A percentile compares a stretch with the other conserved stretches of the same genome.
Conservation (phyloP, 2,113 vertebrate genomes). For the Aplodontia rufa region DNA sequence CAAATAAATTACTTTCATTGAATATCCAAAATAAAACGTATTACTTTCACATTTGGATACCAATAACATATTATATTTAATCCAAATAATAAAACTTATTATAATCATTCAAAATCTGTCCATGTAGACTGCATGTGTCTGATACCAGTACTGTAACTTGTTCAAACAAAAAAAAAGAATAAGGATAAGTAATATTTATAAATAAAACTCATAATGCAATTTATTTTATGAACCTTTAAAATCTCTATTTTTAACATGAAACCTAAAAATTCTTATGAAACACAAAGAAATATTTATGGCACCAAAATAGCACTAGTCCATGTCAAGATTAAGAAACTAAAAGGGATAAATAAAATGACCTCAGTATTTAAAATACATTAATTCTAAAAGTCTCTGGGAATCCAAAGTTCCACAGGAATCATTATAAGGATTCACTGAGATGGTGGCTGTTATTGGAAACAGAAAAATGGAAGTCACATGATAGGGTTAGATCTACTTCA, state of each 20-base stretch:
- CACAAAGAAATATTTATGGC: neutral
- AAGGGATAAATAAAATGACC: neutral
- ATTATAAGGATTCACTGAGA: neutral
- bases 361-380: neutral
- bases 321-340: neutral
- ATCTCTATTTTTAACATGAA: neutral
- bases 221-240: conserved; percentile 40
- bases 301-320: neutral
- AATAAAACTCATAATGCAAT: conserved; percentile 21
- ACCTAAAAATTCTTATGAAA: conserved; percentile 23
- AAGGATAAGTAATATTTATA: conserved; percentile 5
- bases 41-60: neutral
- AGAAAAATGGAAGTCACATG: neutral
- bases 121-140: neutral
- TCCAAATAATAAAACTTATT: neutral
- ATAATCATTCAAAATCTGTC: neutral
- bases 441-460: neutral
- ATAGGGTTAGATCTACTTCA: neutral
- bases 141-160: neutral
- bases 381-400: neutral
- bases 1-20: neutral
- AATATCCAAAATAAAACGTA: neutral
- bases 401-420: neutral
- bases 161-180: neutral
- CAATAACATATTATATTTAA: neutral